Conservation (phyloP, 2,113 vertebrate species). For the Colius striatus region DNA sequence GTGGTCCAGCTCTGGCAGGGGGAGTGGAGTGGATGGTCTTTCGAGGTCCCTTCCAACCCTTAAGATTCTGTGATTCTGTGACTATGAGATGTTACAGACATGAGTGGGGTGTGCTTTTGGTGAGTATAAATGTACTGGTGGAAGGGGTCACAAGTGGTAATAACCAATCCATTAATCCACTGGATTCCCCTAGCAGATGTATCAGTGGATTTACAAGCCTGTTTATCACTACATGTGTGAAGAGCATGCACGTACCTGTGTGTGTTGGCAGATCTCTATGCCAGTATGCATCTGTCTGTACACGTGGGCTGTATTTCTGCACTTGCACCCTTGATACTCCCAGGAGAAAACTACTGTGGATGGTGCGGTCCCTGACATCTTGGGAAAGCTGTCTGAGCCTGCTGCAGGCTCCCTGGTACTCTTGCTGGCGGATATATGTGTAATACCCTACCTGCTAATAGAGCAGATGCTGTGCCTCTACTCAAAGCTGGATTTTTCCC, state of each 20-base stretch:
- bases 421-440: too few relatives aligned
- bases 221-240: rapidly evolving
- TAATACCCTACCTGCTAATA: rapidly evolving
- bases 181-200: background rate
- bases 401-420: background rate
- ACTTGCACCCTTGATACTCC: background rate
- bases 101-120: background rate
- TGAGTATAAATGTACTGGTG: background rate
- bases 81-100: background rate
- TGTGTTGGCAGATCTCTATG: too few relatives aligned
- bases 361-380: too few relatives aligned
- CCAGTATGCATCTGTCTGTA: background rate
- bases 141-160: background rate
- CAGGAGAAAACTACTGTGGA: background rate
- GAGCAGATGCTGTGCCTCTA: background rate
- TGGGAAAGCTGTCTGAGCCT: background rate
- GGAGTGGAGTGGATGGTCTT: too few relatives aligned
- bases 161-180: rapidly evolving
- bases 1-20: too few relatives aligned
- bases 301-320: background rate
- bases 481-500: background rate
- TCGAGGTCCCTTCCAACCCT: too few relatives aligned
- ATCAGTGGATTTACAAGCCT: background rate
- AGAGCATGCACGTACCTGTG: rapidly evolving
- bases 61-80: too few relatives aligned